Evolutionary conservation across 2,888 invertebrate species (phyloP), one percentile per base, ranked within the genome.

Genomic region (Cyaniris semiargus): DNA sequence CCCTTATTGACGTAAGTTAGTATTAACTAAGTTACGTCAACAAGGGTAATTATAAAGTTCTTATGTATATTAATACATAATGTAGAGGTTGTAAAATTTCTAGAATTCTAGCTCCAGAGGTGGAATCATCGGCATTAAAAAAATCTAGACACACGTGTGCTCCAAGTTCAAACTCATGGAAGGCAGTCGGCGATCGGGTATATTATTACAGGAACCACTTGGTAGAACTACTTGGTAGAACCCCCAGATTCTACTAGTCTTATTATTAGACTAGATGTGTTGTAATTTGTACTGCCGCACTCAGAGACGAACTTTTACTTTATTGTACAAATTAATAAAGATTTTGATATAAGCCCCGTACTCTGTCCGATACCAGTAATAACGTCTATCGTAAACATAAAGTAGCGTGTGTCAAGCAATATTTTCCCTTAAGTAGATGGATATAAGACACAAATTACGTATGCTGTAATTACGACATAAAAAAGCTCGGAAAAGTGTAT

Each of bases 401-500:
- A 23, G 3, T 23, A 23, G 4, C 3, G 7, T 56, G 18, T 60
- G 13, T 3, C 23, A 21, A 60, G 10, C 60, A 13, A 60, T 60
- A 13, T 38, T 8, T 8, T 6, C 1, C 38, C 38, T 21, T 71
- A 34, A 4, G 0, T 1, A 1, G 2, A n/a, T 8, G 3, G 3
- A 18, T 0, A 71, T 71, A 71, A 71, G 71, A 71, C 10, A 71
- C n/a, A 38, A 34, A 71, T 38, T 71, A 13, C n/a, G n/a, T 8
- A 10, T n/a, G n/a, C 1, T 60, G 1, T 7, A 1, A 1, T 71
- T n/a, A 38, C 34, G 21, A 18, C n/a, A 71, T 71, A 60, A 60
- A 60, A 58, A 60, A 60, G 60, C 60, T 60, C 23, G 23, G 60
- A 60, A 60, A 60, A 23, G 60, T 60, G 60, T 60, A 60, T 23